Evolutionary conservation across 2,888 invertebrate species (phyloP).

Genomic region (Ichneumoninae sp.): DNA sequence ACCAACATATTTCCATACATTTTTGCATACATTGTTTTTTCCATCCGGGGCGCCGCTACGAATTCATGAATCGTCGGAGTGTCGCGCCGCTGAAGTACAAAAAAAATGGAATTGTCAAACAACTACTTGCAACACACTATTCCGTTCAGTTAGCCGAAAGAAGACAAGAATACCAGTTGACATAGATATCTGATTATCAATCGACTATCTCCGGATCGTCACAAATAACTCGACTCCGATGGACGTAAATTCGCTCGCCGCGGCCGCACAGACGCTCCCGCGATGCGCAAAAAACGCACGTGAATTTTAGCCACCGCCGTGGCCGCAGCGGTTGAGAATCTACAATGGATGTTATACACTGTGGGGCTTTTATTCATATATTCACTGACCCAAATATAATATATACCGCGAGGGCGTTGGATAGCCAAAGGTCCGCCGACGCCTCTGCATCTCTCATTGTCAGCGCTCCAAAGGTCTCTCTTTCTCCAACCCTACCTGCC

Average conservation of each 20-base stretch:
- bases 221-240: not conserved
- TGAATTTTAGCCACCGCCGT: conserved; percentile 44
- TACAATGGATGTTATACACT: conserved; percentile 62
- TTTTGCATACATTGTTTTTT: too few relatives aligned
- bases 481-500: not conserved
- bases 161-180: not conserved
- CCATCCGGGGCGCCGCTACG: too few relatives aligned
- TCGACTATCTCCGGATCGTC: not conserved
- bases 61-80: too few relatives aligned
- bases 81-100: too few relatives aligned
- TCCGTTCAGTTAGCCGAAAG: not conserved
- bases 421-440: conserved; percentile 52
- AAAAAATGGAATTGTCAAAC: too few relatives aligned
- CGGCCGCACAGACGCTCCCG: not conserved
- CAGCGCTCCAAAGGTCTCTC: conserved; percentile 33
- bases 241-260: not conserved
- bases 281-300: conserved; percentile 30
- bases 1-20: too few relatives aligned
- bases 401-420: conserved; percentile 56
- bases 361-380: conserved; percentile 70
- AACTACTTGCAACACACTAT: not conserved
- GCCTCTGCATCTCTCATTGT: conserved; percentile 65
- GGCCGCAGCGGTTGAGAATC: conserved; percentile 53
- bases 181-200: not conserved
- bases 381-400: conserved; percentile 73